These are phyloP conservation scores for Phallusia fumigata DNA, from an alignment of 23 tunicate species.

Conservation along the genomic window DNA sequence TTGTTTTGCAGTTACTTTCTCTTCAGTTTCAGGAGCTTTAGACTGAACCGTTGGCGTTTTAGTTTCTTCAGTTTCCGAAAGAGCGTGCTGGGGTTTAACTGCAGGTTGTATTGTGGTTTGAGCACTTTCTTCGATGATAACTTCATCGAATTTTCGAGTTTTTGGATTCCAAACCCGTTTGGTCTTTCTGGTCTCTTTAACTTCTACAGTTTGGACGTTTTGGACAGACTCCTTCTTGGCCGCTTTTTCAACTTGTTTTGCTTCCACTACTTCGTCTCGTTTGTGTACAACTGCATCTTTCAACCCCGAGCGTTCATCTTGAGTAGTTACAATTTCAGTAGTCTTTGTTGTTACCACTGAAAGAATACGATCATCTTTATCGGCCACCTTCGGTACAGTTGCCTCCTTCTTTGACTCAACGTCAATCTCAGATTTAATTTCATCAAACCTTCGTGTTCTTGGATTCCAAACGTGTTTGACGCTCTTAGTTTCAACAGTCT, in stretches of 20 bases:
- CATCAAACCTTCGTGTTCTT: constrained; percentile 29
- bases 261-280: too few species aligned
- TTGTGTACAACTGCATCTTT: too few species aligned
- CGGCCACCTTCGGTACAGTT: too few species aligned
- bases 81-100: background rate
- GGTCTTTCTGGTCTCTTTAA: constrained; percentile 14
- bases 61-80: too few species aligned
- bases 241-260: too few species aligned
- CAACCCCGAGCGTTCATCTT: too few species aligned
- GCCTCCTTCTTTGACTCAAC: too few species aligned
- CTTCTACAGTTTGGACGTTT: too few species aligned
- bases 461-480: constrained; percentile 43
- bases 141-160: constrained; percentile 41
- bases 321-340: too few species aligned
- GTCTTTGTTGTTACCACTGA: too few species aligned
- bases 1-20: background rate
- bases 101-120: background rate
- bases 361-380: too few species aligned
- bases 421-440: too few species aligned
- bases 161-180: constrained; percentile 48
- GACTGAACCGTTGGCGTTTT: background rate
- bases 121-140: constrained; percentile 5
- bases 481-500: constrained; percentile 20
- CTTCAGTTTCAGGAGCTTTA: background rate
- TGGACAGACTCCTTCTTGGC: background rate